Conservation (phyloP, 2,888 invertebrate genomes). For the Busseola fusca region DNA sequence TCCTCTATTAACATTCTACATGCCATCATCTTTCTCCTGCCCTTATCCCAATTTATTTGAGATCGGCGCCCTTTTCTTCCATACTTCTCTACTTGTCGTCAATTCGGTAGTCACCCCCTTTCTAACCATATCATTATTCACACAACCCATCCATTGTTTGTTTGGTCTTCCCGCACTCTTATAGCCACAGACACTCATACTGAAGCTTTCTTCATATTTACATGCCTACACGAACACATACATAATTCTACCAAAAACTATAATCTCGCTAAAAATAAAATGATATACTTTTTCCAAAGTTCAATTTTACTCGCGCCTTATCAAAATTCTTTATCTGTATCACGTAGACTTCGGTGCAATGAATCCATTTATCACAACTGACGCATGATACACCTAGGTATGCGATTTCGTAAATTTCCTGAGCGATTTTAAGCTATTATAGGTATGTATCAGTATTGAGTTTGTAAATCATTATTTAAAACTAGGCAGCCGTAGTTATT, state of each 20-base stretch:
- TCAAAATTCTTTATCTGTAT: slow-evolving; percentile 38
- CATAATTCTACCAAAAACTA: neutral
- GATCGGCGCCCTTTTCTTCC: too few species aligned
- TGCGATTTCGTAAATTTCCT: slow-evolving; percentile 9
- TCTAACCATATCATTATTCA: neutral
- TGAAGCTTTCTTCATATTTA: neutral
- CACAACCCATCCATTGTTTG: too few species aligned
- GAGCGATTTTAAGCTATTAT: neutral
- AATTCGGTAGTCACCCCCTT: neutral
- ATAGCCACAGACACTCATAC: neutral
- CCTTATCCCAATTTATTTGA: too few species aligned
- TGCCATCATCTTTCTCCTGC: too few species aligned
- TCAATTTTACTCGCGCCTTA: slow-evolving; percentile 10
- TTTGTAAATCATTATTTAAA: slow-evolving; percentile 13
- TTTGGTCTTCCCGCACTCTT: neutral
- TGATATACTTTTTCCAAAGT: neutral
- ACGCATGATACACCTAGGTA: slow-evolving; percentile 11
- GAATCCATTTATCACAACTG: slow-evolving; percentile 18
- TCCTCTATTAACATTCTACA: neutral
- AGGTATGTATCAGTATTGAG: neutral
- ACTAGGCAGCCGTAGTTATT: slow-evolving; percentile 8
- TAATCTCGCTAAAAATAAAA: neutral
- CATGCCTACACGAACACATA: neutral
- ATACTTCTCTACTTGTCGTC: neutral
- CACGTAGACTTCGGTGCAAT: slow-evolving; percentile 20